Evolutionary conservation across 2,113 vertebrate genomes (phyloP), one percentile per base, ranked within the genome.

Genomic region (Takifugu flavidus): DNA sequence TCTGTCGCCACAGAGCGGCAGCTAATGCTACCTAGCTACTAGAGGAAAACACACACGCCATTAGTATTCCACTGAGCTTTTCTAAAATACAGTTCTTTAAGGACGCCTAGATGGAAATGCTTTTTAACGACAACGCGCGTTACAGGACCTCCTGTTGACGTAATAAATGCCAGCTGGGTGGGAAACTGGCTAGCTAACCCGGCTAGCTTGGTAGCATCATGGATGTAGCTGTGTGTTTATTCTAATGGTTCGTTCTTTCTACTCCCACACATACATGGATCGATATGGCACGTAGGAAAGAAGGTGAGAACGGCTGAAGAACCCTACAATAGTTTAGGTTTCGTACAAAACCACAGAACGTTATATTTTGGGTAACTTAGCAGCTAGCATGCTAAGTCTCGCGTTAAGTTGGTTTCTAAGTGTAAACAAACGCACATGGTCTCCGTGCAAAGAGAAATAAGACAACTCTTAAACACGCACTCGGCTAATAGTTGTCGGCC

Each of bases 361-460:
- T 0, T 13, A 52, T 52, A 2, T 52, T 13, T 13, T 53, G 8
- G 52, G 1, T 20, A 39, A 5, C 4, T n/a, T 7, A 62, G 15
- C n/a, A 46, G 25, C 56, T 13, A 15, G 10, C 60, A 66, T 6
- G 27, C 55, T 59, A 50, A 62, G 20, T 68, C 43, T 76, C 45
- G 53, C 59, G 65, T 45, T 47, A 55, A 42, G 49, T 51, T 6
- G 26, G 34, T 39, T 39, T 39, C 34, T 39, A 39, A 39, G 2
- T 10, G 78, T 87, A 81, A 86, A 89, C 84, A 89, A 79, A 84
- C 1, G 34, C 84, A 85, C 77, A 76, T 85, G 84, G 0, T 53
- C 3, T 2, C 34, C 5, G 7, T 39, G 34, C 34, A 39, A 20
- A 20, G 34, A 39, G 34, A 39, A 39, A 6, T 39, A 10, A 39